Conservation (phyloP, 2,888 invertebrate genomes). For the Corythucha ciliata region DNA sequence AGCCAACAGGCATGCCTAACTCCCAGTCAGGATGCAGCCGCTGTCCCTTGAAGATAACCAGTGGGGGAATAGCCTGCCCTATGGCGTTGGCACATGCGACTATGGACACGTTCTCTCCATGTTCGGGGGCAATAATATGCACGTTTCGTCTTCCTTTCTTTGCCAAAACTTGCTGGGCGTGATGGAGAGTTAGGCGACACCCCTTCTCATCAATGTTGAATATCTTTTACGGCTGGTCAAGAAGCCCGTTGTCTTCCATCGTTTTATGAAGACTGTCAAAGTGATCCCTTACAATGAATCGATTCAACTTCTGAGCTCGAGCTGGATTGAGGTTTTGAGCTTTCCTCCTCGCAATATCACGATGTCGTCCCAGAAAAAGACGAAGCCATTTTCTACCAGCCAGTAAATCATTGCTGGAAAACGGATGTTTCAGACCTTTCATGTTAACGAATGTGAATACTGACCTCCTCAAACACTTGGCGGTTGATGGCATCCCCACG, state of each 20-base stretch:
- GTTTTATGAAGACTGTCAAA: constrained; percentile 34
- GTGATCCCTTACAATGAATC: constrained; percentile 33
- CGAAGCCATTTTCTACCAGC: not conserved
- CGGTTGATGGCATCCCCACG: not conserved
- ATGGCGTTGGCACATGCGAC: constrained; percentile 38
- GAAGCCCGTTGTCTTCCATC: constrained; percentile 26
- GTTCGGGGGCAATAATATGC: too few species aligned
- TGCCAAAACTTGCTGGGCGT: constrained; percentile 36
- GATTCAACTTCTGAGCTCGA: not conserved
- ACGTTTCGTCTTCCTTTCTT: too few species aligned
- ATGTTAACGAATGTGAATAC: not conserved
- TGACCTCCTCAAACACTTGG: not conserved
- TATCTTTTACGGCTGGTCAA: not conserved
- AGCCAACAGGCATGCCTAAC: constrained; percentile 36
- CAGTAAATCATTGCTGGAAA: not conserved
- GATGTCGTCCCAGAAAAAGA: not conserved
- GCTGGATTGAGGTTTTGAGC: not conserved
- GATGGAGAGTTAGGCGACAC: constrained; percentile 35
- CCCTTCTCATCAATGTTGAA: not conserved
- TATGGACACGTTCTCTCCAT: too few species aligned
- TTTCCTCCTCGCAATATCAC: not conserved
- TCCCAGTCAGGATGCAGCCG: constrained; percentile 33
- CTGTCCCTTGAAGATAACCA: constrained; percentile 36
- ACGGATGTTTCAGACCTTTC: not conserved
- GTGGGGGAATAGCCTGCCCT: constrained; percentile 28